Conservation (phyloP, 2,113 vertebrate species). For the Ophiodon elongatus region DNA sequence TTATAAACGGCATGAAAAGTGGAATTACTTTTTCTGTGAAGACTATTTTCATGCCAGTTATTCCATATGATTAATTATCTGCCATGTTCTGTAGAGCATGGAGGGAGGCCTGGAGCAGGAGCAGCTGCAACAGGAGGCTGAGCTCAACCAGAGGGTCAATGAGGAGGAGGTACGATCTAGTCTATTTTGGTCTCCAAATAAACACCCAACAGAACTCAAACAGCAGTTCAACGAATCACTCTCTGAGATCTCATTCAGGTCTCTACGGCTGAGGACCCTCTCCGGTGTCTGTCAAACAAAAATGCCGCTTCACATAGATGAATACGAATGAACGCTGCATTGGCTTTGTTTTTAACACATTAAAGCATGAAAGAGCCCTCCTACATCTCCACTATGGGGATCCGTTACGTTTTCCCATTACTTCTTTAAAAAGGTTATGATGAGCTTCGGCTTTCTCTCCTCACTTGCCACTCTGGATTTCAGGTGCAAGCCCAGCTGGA, state of each 20-base stretch:
- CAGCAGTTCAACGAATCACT: neutral
- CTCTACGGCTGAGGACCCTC: neutral
- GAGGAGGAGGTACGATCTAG: conserved; percentile 88
- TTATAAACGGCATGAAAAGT: neutral
- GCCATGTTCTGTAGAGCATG: conserved; percentile 75
- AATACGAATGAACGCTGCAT: neutral
- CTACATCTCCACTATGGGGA: neutral
- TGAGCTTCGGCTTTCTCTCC: neutral
- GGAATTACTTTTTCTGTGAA: neutral
- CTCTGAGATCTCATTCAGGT: neutral
- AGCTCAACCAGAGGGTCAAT: conserved; percentile 88
- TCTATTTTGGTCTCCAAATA: neutral
- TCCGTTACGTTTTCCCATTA: neutral
- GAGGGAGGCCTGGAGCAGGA: conserved; percentile 91
- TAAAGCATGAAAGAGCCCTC: conserved; percentile 20
- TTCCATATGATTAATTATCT: neutral
- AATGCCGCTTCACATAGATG: neutral
- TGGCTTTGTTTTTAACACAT: conserved; percentile 5
- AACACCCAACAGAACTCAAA: neutral
- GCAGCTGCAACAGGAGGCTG: conserved; percentile 88
- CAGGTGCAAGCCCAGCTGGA: conserved; percentile 86
- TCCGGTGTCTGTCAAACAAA: neutral
- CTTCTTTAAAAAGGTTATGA: neutral
- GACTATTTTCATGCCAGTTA: neutral
- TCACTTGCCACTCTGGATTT: conserved; percentile 20